Conservation (phyloP, 2,113 vertebrate genomes). For the Chrysemys picta region DNA sequence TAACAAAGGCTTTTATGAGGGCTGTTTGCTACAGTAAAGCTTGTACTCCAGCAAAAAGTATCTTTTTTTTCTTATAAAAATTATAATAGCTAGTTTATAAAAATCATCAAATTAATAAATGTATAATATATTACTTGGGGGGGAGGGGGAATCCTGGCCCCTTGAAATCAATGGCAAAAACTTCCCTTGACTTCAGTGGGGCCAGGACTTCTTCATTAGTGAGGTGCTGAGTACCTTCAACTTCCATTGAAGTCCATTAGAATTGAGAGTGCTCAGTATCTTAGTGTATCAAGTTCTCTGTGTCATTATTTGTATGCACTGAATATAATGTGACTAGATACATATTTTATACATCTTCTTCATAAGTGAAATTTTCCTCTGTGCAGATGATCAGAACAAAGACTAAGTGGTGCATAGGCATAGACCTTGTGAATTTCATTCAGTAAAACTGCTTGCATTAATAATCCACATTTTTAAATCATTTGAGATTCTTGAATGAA, state of each 20-base stretch:
- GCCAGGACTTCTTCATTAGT: neutral
- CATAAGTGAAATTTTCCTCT: neutral
- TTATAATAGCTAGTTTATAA: neutral
- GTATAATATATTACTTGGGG: neutral
- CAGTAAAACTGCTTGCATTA: neutral
- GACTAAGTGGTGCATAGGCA: neutral
- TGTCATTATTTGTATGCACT: neutral
- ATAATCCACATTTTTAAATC: neutral
- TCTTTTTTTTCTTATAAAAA: neutral
- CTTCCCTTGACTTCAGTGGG: neutral
- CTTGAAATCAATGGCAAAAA: accelerated
- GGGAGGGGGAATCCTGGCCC: accelerated
- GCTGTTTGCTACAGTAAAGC: neutral
- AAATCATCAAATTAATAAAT: neutral
- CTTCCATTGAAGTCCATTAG: neutral
- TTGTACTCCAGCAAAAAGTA: neutral
- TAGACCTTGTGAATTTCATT: neutral
- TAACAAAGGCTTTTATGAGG: neutral
- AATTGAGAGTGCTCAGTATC: neutral
- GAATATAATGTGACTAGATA: neutral
- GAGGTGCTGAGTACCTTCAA: neutral
- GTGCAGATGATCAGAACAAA: neutral
- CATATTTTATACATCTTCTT: neutral
- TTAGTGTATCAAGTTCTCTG: neutral
- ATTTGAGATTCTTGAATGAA: neutral